Base-by-base conservation (phyloP, 1,140 invertebrate genomes). In the Vanessa tameamea region DNA sequence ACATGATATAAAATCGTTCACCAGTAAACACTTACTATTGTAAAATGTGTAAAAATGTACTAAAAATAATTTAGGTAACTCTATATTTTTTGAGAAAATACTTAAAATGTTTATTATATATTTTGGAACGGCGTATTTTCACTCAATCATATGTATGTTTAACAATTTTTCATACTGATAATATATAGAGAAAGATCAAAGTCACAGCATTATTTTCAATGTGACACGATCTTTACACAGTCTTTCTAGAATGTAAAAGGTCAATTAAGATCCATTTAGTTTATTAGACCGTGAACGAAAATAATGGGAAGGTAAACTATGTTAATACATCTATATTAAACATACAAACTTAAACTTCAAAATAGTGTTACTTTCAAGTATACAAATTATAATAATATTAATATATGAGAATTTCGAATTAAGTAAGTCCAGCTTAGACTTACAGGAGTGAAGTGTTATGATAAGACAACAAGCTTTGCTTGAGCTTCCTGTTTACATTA, bases 251-350 rank as follows among this genome's bases (percentile, higher is more conserved):
- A 50, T 31, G 69, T 53, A 63, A 70, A 70, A 70, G 69, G 69
- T 70, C 69, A 70, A 47, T 63, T 59, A 70, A 51, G 57, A 37
- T 55, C 65, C 43, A 70, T 31, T 43, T 16, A 31, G 47, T 23
- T 51, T 64, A 70, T 63, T 70, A 26, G 13, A 70, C 69, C 69
- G 69, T 70, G 11, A 68, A 70, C 47, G 23, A 69, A 69, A 69
- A 69, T 59, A 59, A 37, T 47, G 55, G 26, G 47, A 69, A 59
- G 55, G 55, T n/a, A 16, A 50, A 14, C 50, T 31, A 67, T n/a
- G 65, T 53, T 51, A 20, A 47, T 50, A 9, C 37, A 31, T 31
- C 15, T 65, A 65, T 65, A 48, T 67, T 67, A 51, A 53, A 67
- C 16, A 20, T 7, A 55, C 16, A 11, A 16, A 55, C 16, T 50